Evolutionary conservation across 2,888 invertebrate genomes (phyloP), one percentile per base, ranked within the genome.

Genomic region (Synanthedon vespiformis): DNA sequence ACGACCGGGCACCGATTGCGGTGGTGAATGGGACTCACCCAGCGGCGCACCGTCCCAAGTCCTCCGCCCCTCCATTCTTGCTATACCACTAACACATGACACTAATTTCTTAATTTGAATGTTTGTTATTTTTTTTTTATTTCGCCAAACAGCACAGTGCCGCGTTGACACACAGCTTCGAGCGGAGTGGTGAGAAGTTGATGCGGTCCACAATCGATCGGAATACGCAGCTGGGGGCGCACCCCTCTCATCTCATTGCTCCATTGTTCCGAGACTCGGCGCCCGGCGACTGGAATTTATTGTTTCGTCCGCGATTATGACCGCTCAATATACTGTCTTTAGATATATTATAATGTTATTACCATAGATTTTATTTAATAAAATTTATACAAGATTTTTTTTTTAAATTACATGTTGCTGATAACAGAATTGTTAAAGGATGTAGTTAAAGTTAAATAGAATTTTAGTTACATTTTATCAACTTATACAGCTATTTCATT

Each of bases 1-100:
- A 60, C 94, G 80, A 1, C 91, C 91, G 40, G 90, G 90, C 56
- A 91, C 91, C 64, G 90, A 90, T 66, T 90, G 90, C 55, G 90
- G 86, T 54, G 88, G 88, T 56, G 88, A 88, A 60, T 82, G 86
- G 34, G 86, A 80, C 65, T 88, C 86, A 51, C 84, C 86, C 64
- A 86, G 59, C 57, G 85, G 83, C 65, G 78, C 79, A 53, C 84
- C 85, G 68, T 86, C 86, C 88, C 88, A 88, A 61, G 68, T 67
- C 74, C 86, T 80, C 70, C 87, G 82, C 70, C 80, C 84, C 71
- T 87, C 87, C 87, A 86, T 87, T 52, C 52, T 74, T 55, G 51
- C 34, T 34, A 48, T 69, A 64, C 64, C 69, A 68, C 70, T 74
- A 77, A 66, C 69, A 68, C 78, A 79, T 77, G 64, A 77, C 74